Conservation (phyloP, 2,888 invertebrate genomes). For the Hesperia comma region DNA sequence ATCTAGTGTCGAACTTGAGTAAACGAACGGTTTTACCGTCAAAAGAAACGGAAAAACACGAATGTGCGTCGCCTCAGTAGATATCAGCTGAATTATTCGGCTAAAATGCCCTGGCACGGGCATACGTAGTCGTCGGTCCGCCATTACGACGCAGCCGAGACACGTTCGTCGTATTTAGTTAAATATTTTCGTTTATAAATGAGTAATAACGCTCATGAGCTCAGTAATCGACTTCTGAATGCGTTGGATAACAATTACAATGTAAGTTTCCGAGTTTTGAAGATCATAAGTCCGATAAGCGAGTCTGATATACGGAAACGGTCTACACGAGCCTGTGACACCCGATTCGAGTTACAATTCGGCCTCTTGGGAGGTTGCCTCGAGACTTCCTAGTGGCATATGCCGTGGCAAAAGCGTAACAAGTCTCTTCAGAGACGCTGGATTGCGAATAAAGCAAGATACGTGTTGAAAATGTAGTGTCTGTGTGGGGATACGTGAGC, state of each 20-base stretch:
- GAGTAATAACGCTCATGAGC: slow-evolving; percentile 93
- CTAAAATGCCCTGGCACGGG: slow-evolving; percentile 85
- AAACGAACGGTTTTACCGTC: slow-evolving; percentile 67
- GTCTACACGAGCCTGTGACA: slow-evolving; percentile 81
- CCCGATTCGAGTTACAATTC: slow-evolving; percentile 77
- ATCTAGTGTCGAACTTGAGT: slow-evolving; percentile 55
- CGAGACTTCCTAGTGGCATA: slow-evolving; percentile 51
- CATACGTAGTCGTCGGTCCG: slow-evolving; percentile 85
- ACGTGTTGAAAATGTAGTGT: slow-evolving; percentile 64
- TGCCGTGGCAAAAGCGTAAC: slow-evolving; percentile 30
- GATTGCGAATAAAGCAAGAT: slow-evolving; percentile 52
- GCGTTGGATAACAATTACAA: slow-evolving; percentile 98
- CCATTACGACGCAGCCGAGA: slow-evolving; percentile 85
- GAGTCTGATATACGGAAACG: slow-evolving; percentile 75
- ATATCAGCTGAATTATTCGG: slow-evolving; percentile 85
- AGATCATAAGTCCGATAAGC: slow-evolving; percentile 70
- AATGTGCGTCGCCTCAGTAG: slow-evolving; percentile 82
- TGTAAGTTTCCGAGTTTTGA: slow-evolving; percentile 90
- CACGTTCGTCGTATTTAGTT: slow-evolving; percentile 85
- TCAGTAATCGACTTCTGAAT: slow-evolving; percentile 98
- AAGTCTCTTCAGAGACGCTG: slow-evolving; percentile 20
- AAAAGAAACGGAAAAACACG: slow-evolving; percentile 85
- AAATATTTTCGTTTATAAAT: slow-evolving; percentile 88
- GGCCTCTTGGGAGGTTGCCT: slow-evolving; percentile 70
- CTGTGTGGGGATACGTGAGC: slow-evolving; percentile 70